Evolutionary conservation across 2,888 invertebrate species (phyloP).

Genomic region (Dryomyza anilis): DNA sequence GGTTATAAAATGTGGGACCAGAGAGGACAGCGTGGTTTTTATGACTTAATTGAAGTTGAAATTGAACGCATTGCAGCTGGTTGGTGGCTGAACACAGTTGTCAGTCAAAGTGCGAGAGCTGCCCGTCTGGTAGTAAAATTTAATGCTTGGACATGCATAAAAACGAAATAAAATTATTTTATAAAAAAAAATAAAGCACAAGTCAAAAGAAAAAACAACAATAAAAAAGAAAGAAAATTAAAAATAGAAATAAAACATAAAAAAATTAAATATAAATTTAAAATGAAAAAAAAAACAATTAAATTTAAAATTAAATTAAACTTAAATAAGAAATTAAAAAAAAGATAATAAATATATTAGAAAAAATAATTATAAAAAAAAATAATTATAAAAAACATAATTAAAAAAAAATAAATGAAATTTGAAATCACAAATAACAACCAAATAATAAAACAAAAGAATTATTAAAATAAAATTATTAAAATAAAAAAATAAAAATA

Average conservation of each 20-base stretch:
- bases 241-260: neutral
- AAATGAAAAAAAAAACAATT: neutral
- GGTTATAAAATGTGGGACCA: neutral
- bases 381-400: neutral
- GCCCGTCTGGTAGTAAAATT: neutral
- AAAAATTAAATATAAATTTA: neutral
- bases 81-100: too few relatives aligned
- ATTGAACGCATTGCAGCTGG: too few relatives aligned
- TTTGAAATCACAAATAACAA: neutral
- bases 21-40: neutral
- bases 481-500: neutral
- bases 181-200: neutral
- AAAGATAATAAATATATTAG: neutral
- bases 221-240: neutral
- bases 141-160: neutral
- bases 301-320: neutral
- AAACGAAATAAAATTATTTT: neutral
- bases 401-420: neutral
- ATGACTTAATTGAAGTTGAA: conserved; percentile 6
- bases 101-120: too few relatives aligned
- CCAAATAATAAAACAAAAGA: neutral
- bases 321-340: neutral
- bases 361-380: neutral
- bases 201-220: neutral
- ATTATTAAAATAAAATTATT: neutral